Percentiles rank a stretch among this genome's conserved stretches.
These are phyloP conservation scores for Lepidurus packardi DNA, from an alignment of 1,140 invertebrate species.

Conservation along the genomic window DNA sequence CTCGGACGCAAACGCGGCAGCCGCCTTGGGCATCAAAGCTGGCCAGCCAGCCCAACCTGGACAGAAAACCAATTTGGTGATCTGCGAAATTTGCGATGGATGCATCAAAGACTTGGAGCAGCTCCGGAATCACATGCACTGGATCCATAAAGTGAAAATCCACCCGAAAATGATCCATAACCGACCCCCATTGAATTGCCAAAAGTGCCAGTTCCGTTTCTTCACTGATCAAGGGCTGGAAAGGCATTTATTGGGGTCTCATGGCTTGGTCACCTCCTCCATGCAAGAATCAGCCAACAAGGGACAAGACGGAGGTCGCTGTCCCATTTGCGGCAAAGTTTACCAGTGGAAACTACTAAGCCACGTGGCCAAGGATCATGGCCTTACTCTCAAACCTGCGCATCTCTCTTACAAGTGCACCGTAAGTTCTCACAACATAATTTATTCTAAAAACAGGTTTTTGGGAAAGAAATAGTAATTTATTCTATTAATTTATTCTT, in stretches of 20 bases:
- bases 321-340: constrained; percentile 85
- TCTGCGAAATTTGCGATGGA: constrained; percentile 91
- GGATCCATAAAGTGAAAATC: constrained; percentile 93
- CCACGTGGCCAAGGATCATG: constrained; percentile 83
- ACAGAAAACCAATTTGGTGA: constrained; percentile 74
- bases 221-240: constrained; percentile 83
- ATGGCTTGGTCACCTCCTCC: constrained; percentile 87
- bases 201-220: constrained; percentile 87
- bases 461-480: neutral
- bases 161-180: constrained; percentile 95
- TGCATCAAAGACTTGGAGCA: constrained; percentile 92
- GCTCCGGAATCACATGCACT: constrained; percentile 88
- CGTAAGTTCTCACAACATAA: neutral
- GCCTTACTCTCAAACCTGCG: constrained; percentile 81
- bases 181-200: constrained; percentile 86
- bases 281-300: constrained; percentile 94
- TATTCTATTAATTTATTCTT: neutral
- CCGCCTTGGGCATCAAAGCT: constrained; percentile 39
- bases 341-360: constrained; percentile 88
- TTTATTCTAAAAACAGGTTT: too few species aligned
- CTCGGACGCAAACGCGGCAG: constrained; percentile 45
- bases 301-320: constrained; percentile 85
- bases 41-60: constrained; percentile 41
- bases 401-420: constrained; percentile 91
- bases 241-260: constrained; percentile 83